phyloP scores from a whole-genome alignment of 1,140 invertebrate genomes.

The Plectrocnemia conspersa region DNA sequence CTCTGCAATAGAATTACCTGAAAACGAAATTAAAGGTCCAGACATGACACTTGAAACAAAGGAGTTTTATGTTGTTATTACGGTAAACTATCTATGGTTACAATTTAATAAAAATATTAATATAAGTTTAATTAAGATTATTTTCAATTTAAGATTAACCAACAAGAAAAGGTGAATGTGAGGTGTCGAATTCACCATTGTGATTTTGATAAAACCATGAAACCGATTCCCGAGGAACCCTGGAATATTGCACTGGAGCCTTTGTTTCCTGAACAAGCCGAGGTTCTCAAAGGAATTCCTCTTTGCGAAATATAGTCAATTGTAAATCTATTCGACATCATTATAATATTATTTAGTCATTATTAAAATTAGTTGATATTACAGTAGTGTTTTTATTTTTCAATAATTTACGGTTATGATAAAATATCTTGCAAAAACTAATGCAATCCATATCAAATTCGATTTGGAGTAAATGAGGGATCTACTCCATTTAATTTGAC shows the following conservation, averaged over 20 bases:
- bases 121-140: not conserved
- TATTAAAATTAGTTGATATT: too few relatives aligned
- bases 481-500: too few relatives aligned
- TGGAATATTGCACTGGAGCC: constrained; percentile 54
- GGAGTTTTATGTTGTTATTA: constrained; percentile 75
- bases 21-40: constrained; percentile 69
- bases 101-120: constrained; percentile 6
- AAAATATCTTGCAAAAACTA: too few relatives aligned
- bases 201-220: constrained; percentile 56
- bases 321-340: too few relatives aligned
- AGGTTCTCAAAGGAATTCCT: constrained; percentile 25
- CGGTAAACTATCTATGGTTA: constrained; percentile 58
- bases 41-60: constrained; percentile 71
- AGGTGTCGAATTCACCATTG: constrained; percentile 68
- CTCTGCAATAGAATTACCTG: constrained; percentile 69
- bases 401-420: too few relatives aligned
- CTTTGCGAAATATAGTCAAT: not conserved
- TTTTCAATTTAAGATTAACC: constrained; percentile 44
- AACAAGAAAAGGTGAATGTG: constrained; percentile 64
- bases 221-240: constrained; percentile 51
- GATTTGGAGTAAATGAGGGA: too few relatives aligned
- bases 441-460: too few relatives aligned
- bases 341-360: too few relatives aligned
- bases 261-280: constrained; percentile 48
- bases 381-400: too few relatives aligned